These are phyloP conservation scores for Dolichoris vasculosae DNA, from an alignment of 1,140 invertebrate species.

Conservation along the genomic window DNA sequence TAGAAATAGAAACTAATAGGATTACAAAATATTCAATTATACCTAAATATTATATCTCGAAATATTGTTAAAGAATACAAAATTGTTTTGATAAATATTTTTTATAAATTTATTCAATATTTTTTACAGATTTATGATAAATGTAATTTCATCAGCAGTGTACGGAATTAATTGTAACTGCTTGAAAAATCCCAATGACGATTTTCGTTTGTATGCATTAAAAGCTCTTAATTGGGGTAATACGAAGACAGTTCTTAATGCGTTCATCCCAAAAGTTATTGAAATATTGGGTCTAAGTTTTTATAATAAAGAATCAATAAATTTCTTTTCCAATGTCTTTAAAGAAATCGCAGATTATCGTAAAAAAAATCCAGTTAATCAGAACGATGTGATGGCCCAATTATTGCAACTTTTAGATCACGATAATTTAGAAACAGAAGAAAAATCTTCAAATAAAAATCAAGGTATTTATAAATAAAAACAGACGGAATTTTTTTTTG, in stretches of 20 bases:
- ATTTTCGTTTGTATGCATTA: slow-evolving; percentile 50
- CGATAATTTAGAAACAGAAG: slow-evolving; percentile 57
- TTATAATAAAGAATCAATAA: slow-evolving; percentile 55
- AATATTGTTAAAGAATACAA: no score
- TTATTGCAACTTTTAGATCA: slow-evolving; percentile 62
- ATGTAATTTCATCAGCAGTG: slow-evolving; percentile 22
- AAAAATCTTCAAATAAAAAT: slow-evolving; percentile 33
- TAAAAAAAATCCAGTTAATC: slow-evolving; percentile 67
- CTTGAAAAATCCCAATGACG: slow-evolving; percentile 38
- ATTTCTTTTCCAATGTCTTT: slow-evolving; percentile 74
- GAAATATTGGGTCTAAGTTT: slow-evolving; percentile 44
- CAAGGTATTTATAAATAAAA: not conserved
- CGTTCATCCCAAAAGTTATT: slow-evolving; percentile 49
- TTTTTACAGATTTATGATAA: slow-evolving; percentile 34
- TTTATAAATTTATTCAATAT: not conserved
- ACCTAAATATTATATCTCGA: no score
- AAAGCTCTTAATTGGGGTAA: slow-evolving; percentile 33
- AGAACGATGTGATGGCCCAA: slow-evolving; percentile 70
- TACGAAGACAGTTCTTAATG: slow-evolving; percentile 1
- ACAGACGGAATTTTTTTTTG: no score
- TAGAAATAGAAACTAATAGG: no score
- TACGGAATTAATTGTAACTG: slow-evolving; percentile 28
- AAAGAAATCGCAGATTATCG: slow-evolving; percentile 72
- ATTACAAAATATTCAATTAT: no score
- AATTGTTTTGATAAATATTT: no score